Evolutionary conservation across 2,797 vertebrate genomes (phyloP), one percentile per base, ranked within the genome.

Genomic region (Gorsachius magnificus): DNA sequence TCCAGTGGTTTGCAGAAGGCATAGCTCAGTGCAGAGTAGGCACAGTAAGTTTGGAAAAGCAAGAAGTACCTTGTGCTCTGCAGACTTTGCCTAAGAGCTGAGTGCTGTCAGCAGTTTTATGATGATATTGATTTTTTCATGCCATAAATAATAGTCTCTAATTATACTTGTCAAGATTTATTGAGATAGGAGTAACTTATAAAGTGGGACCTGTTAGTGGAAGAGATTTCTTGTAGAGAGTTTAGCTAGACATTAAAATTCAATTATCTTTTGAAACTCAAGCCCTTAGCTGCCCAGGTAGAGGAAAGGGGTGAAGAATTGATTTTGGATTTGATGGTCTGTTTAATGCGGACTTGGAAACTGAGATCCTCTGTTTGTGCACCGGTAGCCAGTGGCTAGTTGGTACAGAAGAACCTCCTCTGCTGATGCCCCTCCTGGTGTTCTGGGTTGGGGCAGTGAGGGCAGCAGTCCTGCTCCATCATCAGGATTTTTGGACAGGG

Each of bases 101-200:
- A 81, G 58, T 81, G 35, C 92, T 96, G 91, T 91, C 94, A 91
- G 95, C 84, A 83, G 45, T 77, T 90, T 87, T 95, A 96, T 88
- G 84, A 80, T 63, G 20, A 57, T 91, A 97, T 77, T 95, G 96
- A 96, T 95, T 96, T 96, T 94, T 93, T 74, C 79, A 53, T 94
- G 69, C 89, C 89, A 88, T 95, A 95, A 96, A 94, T 97, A 96
- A 97, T 94, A 93, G 93, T 86, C 87, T 90, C 77, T 76, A 96
- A 94, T 95, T 96, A 90, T 96, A 74, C 87, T 91, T 93, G 93
- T 95, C 92, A 93, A 78, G 87, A 96, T 96, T 96, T 97, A 94
- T 95, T 95, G 96, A 91, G 84, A 92, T 89, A 80, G 82, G 88
- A 95, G 76, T 95, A 86, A 89, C 88, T 96, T 95, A 83, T 63